Conservation (phyloP, 2,888 invertebrate species). For the Biston betularia region DNA sequence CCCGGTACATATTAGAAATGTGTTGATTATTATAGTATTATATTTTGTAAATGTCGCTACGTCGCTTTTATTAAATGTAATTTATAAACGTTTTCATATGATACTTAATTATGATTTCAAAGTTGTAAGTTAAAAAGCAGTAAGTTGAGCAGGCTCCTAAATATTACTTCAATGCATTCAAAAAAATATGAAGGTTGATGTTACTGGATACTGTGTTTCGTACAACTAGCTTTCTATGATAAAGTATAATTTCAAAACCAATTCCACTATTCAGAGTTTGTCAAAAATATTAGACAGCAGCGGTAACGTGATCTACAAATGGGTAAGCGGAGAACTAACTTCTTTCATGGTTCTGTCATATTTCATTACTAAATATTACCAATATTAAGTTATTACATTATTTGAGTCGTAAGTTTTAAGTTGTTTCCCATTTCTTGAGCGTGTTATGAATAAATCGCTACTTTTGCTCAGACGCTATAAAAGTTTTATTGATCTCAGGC, state of each 20-base stretch:
- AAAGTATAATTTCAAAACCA: conserved; percentile 44
- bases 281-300: conserved; percentile 43
- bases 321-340: conserved; percentile 37
- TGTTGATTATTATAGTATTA: conserved; percentile 38
- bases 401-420: conserved; percentile 35
- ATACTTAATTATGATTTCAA: not conserved
- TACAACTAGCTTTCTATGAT: conserved; percentile 35
- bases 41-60: conserved; percentile 2
- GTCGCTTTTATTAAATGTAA: not conserved
- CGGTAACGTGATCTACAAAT: conserved; percentile 46
- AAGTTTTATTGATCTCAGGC: conserved; percentile 73
- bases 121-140: not conserved
- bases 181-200: conserved; percentile 22
- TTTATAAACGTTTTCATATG: not conserved
- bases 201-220: conserved; percentile 32
- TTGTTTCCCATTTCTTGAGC: conserved; percentile 27
- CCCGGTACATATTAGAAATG: conserved; percentile 31
- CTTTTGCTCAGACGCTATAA: conserved; percentile 59
- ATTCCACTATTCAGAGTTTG: conserved; percentile 42
- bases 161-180: conserved; percentile 18
- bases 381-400: conserved; percentile 41
- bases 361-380: conserved; percentile 34
- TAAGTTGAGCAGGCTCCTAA: conserved; percentile 23
- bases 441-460: conserved; percentile 55
- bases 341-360: conserved; percentile 31